Evolutionary conservation across 2,113 vertebrate genomes (phyloP).

Genomic region (Cololabis saira): DNA sequence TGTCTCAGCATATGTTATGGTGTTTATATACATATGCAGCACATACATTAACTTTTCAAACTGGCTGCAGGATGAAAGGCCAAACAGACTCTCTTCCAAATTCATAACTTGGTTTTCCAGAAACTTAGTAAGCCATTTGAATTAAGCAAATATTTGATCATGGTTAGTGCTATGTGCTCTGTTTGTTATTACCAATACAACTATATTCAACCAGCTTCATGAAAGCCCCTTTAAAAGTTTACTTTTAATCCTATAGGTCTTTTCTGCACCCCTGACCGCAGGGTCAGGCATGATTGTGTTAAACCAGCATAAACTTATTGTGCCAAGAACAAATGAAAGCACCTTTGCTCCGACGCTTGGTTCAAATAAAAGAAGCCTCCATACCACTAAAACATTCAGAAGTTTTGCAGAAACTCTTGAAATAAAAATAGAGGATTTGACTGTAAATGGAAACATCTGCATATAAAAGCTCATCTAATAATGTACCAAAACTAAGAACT

Average conservation of each 20-base stretch:
- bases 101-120: no score
- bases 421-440: conserved; percentile 39
- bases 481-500: conserved; percentile 35
- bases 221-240: no score
- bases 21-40: no score
- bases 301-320: background rate
- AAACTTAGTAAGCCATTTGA: background rate
- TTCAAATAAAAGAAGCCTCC: conserved; percentile 17
- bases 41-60: no score
- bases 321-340: background rate
- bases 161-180: background rate
- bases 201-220: no score
- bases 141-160: background rate
- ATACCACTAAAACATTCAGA: conserved; percentile 23
- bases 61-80: no score
- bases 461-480: conserved; percentile 27
- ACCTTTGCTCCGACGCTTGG: conserved; percentile 18
- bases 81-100: no score
- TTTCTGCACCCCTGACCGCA: background rate
- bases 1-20: no score
- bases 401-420: conserved; percentile 26
- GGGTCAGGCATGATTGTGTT: background rate
- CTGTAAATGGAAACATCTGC: conserved; percentile 32
- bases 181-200: no score
- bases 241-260: no score